These are phyloP conservation scores for Luscinia megarhynchos DNA, from an alignment of 2,797 vertebrate genomes.

Conservation along the genomic window DNA sequence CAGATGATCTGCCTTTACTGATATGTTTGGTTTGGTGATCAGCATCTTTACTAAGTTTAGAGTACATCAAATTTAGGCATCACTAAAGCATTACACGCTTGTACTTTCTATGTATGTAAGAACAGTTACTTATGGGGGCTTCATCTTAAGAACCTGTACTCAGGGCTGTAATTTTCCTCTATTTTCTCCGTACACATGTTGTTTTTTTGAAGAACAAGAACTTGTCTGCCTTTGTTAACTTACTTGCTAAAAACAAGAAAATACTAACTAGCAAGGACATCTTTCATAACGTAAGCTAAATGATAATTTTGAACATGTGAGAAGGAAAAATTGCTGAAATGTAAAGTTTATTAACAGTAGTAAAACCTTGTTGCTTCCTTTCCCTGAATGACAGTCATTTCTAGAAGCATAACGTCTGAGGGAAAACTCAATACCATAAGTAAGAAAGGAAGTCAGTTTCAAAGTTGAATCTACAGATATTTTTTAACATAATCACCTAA, in stretches of 20 bases:
- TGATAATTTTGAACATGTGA: neutral
- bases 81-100: neutral
- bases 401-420: neutral
- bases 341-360: neutral
- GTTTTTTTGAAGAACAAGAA: neutral
- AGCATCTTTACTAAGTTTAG: neutral
- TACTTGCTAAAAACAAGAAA: neutral
- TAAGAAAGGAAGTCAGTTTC: neutral
- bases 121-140: neutral
- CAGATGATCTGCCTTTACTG: neutral
- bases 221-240: neutral
- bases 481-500: neutral
- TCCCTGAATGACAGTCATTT: neutral
- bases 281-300: neutral
- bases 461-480: neutral
- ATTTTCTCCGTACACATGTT: fast-evolving
- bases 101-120: neutral
- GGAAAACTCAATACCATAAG: neutral
- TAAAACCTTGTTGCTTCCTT: neutral
- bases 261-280: neutral
- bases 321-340: neutral
- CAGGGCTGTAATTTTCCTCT: neutral
- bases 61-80: neutral
- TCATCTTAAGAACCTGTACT: neutral
- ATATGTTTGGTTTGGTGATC: neutral